Conservation (phyloP, 2,797 vertebrate genomes). For the Cynopterus sphinx region DNA sequence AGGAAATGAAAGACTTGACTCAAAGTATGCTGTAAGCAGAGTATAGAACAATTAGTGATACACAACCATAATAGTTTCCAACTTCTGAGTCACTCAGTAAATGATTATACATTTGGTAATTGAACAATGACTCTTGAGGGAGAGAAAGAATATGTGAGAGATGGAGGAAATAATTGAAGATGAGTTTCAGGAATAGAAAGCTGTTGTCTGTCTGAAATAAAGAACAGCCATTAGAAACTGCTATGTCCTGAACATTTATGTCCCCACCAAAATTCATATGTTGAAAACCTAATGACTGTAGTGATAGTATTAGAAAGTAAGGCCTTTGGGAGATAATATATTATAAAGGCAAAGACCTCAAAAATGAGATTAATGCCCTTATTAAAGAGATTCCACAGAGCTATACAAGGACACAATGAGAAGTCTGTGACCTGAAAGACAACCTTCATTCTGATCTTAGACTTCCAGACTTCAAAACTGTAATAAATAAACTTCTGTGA, state of each 20-base stretch:
- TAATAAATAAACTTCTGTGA: background rate
- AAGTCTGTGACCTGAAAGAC: background rate
- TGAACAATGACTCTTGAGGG: background rate
- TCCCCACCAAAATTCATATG: too few relatives aligned
- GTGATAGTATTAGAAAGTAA: background rate
- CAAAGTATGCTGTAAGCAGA: background rate
- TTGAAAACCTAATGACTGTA: background rate
- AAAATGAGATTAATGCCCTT: background rate
- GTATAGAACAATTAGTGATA: background rate
- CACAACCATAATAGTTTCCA: background rate
- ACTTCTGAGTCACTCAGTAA: background rate
- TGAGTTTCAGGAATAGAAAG: background rate
- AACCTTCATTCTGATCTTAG: background rate
- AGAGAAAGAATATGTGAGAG: background rate
- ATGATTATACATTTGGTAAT: background rate
- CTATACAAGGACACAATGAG: background rate
- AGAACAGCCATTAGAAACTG: background rate
- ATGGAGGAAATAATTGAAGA: background rate
- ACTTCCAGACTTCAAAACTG: background rate
- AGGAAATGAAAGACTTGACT: background rate
- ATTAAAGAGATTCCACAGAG: background rate
- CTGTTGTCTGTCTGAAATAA: background rate
- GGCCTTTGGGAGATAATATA: background rate
- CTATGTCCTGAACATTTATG: background rate
- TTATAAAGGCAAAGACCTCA: background rate